phyloP scores from a whole-genome alignment of 2,888 invertebrate genomes.

The Octonoba sinensis region DNA sequence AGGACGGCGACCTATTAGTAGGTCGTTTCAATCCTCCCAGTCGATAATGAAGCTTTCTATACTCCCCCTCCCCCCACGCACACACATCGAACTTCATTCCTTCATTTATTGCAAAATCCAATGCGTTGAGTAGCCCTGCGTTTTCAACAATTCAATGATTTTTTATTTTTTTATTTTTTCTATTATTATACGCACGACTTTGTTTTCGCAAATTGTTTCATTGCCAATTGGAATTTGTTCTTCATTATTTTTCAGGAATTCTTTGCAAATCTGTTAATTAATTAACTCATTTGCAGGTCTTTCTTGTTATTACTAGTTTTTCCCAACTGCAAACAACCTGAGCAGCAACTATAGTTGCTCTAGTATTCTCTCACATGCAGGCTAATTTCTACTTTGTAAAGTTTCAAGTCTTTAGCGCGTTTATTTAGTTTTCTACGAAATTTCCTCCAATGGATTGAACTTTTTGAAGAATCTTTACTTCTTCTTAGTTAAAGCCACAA shows the following conservation, averaged over 20 bases:
- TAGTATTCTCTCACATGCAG: too few species aligned
- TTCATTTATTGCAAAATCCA: constrained; percentile 60
- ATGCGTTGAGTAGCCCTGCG: constrained; percentile 12
- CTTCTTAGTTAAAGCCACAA: too few species aligned
- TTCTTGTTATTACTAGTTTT: too few species aligned
- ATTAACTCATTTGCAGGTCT: constrained; percentile 11
- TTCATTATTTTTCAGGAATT: background rate
- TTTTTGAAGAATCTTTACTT: too few species aligned
- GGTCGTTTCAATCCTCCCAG: constrained; percentile 61
- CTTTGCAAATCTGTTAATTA: constrained; percentile 38
- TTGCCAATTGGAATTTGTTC: background rate
- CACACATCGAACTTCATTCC: constrained; percentile 26
- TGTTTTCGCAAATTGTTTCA: constrained; percentile 3
- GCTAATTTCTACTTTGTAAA: too few species aligned
- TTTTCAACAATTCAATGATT: background rate
- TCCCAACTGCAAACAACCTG: too few species aligned
- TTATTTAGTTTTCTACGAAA: too few species aligned
- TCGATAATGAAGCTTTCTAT: constrained; percentile 63
- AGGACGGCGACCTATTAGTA: constrained; percentile 63
- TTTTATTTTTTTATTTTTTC: constrained; percentile 5
- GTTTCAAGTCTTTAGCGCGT: too few species aligned
- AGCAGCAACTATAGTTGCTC: too few species aligned
- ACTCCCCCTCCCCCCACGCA: constrained; percentile 6
- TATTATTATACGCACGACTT: constrained; percentile 14
- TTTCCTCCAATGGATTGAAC: too few species aligned